Base-by-base conservation (phyloP, 1,140 invertebrate species). In the Cydia fagiglandana region DNA sequence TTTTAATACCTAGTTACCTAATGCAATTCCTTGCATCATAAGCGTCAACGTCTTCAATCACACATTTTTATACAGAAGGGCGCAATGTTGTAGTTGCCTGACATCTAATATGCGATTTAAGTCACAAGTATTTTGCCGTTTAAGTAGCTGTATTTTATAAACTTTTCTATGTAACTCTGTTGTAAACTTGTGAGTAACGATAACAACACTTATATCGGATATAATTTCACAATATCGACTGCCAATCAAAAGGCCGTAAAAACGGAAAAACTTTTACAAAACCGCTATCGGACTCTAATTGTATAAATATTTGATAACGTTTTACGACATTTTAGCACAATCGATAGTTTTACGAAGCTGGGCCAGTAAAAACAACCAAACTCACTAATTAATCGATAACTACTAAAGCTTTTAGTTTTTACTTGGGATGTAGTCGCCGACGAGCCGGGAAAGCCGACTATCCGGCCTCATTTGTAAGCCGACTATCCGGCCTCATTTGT, bases 221-320 rank as follows among this genome's bases (percentile, higher is more conserved):
- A 70, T 17, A 17, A 38, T 38, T 70, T 45, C 28, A 70, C 66
- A 70, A 45, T 45, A 15, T 10, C 12, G 6, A 24, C 56, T 61
- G 20, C 20, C 56, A 61, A 61, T 61, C 20, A 61, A 61, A 20
- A 61, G 17, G 56, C 56, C 2, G 9, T 61, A 12, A 70, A 12
- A 70, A 70, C 17, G 12, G 10, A 15, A 45, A 70, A 34, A n/a
- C 12, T 30, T 28, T 10, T 20, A 68, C 30, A 41, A 70, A 70
- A 38, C 34, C 13, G 66, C 64, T 70, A 70, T 70, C 66, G n/a
- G 17, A 12, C 38, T 41, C n/a, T 70, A 38, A 70, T 70, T 70
- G 64, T 34, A 34, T 66, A 70, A 68, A 70, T 70, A 38, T 38
- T 70, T 41, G 66, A 70, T 70, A 70, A 70, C 4, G n/a, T 45